A percentile compares a stretch with the other conserved stretches of the same genome.
Evolutionary conservation across 2,797 vertebrate genomes (phyloP).

Genomic region (Gymnocypris eckloni): DNA sequence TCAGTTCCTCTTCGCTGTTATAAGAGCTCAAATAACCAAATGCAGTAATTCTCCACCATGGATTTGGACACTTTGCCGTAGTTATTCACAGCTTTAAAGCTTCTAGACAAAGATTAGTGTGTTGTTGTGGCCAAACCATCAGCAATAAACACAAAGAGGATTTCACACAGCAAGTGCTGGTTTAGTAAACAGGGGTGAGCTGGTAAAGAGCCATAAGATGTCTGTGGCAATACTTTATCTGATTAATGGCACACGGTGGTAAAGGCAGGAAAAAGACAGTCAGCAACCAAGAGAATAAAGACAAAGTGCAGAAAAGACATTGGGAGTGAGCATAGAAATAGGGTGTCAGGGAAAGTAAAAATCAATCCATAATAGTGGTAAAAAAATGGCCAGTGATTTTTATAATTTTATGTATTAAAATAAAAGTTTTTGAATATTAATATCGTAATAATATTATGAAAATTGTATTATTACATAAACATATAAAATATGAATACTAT

Average conservation of each 20-base stretch:
- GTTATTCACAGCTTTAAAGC: constrained; percentile 9
- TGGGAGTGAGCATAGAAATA: background rate
- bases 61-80: constrained; percentile 12
- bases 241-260: background rate
- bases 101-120: constrained; percentile 39
- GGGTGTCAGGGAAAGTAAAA: background rate
- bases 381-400: background rate
- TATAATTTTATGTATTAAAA: background rate
- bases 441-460: background rate
- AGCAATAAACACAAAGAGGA: constrained; percentile 39
- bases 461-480: background rate
- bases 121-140: constrained; percentile 15
- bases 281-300: background rate
- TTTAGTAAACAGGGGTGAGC: constrained; percentile 21
- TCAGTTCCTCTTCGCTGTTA: background rate
- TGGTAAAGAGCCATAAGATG: constrained; percentile 17
- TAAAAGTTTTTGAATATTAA: background rate
- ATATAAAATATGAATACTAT: background rate
- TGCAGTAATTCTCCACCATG: background rate
- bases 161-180: background rate
- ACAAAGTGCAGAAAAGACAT: background rate
- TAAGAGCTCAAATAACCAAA: background rate
- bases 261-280: background rate
- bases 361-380: background rate
- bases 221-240: constrained; percentile 24